These are phyloP conservation scores for Hydrophis major DNA, from an alignment of 2,797 vertebrate genomes.

Conservation along the genomic window DNA sequence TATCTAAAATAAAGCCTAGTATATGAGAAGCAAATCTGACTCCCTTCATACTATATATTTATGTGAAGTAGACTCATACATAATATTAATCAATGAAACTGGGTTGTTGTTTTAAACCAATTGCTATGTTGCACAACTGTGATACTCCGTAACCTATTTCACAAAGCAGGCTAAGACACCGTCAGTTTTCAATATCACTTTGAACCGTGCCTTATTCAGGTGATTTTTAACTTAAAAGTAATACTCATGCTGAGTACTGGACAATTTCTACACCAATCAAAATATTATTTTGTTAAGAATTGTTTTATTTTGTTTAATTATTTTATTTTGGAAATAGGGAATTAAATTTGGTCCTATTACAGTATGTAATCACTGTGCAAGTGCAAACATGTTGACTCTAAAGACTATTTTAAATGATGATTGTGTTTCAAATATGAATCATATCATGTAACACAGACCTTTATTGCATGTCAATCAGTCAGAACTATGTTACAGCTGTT, in stretches of 20 bases:
- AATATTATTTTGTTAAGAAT: neutral
- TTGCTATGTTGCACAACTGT: neutral
- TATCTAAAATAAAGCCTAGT: constrained; percentile 31
- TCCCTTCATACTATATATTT: constrained; percentile 33
- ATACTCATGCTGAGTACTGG: neutral
- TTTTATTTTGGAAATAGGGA: neutral
- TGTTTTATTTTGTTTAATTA: neutral
- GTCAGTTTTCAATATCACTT: neutral
- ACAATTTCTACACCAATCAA: neutral
- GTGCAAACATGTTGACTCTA: neutral
- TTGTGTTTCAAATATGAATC: neutral
- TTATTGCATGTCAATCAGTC: neutral
- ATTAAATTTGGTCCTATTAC: neutral
- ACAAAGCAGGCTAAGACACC: neutral
- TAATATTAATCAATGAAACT: neutral
- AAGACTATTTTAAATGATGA: neutral
- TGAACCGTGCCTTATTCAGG: neutral
- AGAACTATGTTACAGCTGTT: neutral
- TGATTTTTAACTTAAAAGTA: neutral
- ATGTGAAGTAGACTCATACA: neutral
- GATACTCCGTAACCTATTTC: neutral
- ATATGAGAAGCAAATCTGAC: constrained; percentile 43
- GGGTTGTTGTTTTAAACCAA: neutral
- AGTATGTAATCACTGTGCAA: neutral
- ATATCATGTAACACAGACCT: neutral